A percentile compares a stretch with the other conserved stretches of the same genome.
Evolutionary conservation across 2,888 invertebrate genomes (phyloP).

Genomic region (Drosophila histrio): DNA sequence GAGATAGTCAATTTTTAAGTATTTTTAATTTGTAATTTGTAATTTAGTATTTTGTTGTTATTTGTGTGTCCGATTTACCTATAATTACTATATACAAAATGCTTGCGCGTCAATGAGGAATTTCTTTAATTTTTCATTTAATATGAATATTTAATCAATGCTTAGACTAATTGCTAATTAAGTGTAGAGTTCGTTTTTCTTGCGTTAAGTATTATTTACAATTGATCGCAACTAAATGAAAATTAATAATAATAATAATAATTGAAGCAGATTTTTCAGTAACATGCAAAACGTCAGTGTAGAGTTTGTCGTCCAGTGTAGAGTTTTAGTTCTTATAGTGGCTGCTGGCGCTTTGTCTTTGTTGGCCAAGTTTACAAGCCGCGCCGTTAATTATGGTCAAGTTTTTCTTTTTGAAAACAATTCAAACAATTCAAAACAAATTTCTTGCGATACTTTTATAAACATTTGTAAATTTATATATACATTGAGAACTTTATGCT

Average conservation of each 20-base stretch:
- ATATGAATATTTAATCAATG: conserved; percentile 13
- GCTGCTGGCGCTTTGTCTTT: conserved; percentile 56
- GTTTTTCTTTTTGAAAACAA: background rate
- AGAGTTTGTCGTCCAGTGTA: conserved; percentile 47
- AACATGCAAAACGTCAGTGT: conserved; percentile 79
- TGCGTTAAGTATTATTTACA: conserved; percentile 69
- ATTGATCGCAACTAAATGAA: conserved; percentile 60
- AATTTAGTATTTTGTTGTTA: conserved; percentile 18
- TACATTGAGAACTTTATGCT: conserved; percentile 57
- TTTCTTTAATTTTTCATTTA: conserved; percentile 28
- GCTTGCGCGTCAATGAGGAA: conserved; percentile 71
- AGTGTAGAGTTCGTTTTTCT: conserved; percentile 42
- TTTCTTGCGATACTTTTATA: background rate
- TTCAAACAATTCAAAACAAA: conserved; percentile 2
- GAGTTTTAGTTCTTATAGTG: conserved; percentile 8
- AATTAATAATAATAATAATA: conserved; percentile 54
- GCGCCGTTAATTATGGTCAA: conserved; percentile 29
- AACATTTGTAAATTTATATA: conserved; percentile 15
- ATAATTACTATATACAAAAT: conserved; percentile 72
- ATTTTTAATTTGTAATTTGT: conserved; percentile 21
- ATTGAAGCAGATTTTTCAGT: conserved; percentile 80
- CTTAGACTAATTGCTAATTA: conserved; percentile 31
- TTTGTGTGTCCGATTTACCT: conserved; percentile 44
- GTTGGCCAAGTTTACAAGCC: conserved; percentile 23
- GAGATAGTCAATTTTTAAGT: conserved; percentile 71